These are phyloP conservation scores for Aphis gossypii DNA, from an alignment of 1,140 invertebrate genomes.

Conservation along the genomic window DNA sequence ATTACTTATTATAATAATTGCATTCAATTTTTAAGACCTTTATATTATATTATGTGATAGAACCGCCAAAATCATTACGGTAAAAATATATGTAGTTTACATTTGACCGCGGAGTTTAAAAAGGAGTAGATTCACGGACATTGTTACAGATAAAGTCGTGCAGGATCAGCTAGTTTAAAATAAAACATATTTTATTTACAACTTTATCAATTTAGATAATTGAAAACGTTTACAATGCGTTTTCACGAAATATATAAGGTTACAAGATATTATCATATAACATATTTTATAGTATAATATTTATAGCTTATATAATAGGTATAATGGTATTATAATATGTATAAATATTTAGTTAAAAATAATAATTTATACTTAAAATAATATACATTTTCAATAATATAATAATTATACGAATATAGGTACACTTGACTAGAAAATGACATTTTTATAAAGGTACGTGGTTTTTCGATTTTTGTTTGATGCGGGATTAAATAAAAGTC, in stretches of 20 bases:
- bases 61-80: no score
- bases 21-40: no score
- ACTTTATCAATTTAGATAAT: background rate
- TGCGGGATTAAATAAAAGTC: background rate
- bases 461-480: background rate
- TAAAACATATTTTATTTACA: constrained; percentile 21
- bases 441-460: background rate
- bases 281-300: background rate
- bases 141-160: no score
- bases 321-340: background rate
- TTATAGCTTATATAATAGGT: background rate
- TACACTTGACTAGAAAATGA: background rate
- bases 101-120: no score
- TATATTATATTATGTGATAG: no score
- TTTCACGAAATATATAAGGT: background rate
- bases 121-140: no score
- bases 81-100: no score
- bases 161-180: background rate
- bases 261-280: background rate
- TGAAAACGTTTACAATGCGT: background rate
- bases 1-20: no score
- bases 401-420: background rate
- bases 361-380: constrained; percentile 21
- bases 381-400: background rate
- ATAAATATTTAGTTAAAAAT: constrained; percentile 27